Conservation (phyloP, 2,888 invertebrate species). For the Ganaspis brasiliensis region DNA sequence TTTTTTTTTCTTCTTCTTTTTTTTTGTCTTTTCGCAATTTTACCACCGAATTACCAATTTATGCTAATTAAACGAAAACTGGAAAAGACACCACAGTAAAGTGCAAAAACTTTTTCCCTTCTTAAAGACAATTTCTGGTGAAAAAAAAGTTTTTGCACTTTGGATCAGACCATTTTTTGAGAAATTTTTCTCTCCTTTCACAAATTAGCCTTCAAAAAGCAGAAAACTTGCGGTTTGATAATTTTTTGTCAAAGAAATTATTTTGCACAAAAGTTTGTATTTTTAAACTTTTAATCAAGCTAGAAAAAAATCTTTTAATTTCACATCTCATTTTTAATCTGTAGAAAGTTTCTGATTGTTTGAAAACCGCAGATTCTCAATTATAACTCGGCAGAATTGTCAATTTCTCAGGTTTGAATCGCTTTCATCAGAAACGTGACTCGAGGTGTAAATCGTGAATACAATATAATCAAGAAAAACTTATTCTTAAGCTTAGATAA, state of each 20-base stretch:
- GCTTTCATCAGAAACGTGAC: slow-evolving; percentile 30
- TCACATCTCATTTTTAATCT: too few species aligned
- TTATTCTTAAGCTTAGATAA: slow-evolving; percentile 17
- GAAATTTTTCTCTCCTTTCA: neutral
- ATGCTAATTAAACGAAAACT: slow-evolving; percentile 53
- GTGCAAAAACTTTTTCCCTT: slow-evolving; percentile 52
- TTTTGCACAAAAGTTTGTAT: too few species aligned
- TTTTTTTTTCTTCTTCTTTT: slow-evolving; percentile 20
- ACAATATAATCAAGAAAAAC: slow-evolving; percentile 9
- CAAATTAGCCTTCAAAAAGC: neutral
- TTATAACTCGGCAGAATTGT: neutral
- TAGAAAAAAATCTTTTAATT: too few species aligned
- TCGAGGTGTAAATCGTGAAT: neutral
- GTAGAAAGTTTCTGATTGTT: too few species aligned
- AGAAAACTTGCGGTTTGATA: too few species aligned
- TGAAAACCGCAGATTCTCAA: too few species aligned
- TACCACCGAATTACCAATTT: slow-evolving; percentile 56
- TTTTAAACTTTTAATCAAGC: too few species aligned
- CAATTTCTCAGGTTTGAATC: neutral
- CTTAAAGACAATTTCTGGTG: neutral
- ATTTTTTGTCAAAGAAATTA: too few species aligned
- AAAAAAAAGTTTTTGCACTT: neutral
- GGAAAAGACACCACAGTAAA: slow-evolving; percentile 58
- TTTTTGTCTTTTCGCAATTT: slow-evolving; percentile 52
- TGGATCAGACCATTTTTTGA: neutral